phyloP scores from a whole-genome alignment of 2,888 invertebrate species.

The Myopa tessellatipennis region DNA sequence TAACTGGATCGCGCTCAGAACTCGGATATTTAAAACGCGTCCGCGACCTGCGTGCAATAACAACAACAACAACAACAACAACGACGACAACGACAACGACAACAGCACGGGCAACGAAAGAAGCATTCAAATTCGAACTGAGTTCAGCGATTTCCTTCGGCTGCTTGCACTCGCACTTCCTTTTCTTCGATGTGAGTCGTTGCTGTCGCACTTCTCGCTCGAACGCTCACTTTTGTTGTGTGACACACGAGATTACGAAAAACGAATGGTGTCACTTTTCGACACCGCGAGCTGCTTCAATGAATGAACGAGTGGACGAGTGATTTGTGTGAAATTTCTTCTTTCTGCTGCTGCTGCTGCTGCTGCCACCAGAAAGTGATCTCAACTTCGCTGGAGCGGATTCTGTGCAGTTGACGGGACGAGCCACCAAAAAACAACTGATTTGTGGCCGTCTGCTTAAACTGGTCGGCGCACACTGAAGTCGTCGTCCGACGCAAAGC shows the following conservation, averaged over 20 bases:
- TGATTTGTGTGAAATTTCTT: slow-evolving; percentile 47
- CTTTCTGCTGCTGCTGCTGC: background rate
- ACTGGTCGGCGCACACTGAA: slow-evolving; percentile 70
- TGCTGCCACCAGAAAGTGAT: slow-evolving; percentile 5
- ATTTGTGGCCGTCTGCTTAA: slow-evolving; percentile 69
- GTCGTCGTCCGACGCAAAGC: slow-evolving; percentile 62
- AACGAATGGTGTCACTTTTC: slow-evolving; percentile 18
- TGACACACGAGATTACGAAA: background rate
- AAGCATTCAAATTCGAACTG: background rate
- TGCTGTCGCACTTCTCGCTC: slow-evolving; percentile 9
- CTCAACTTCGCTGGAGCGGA: slow-evolving; percentile 12
- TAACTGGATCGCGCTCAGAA: slow-evolving; percentile 60
- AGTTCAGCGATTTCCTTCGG: background rate
- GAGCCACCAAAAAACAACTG: slow-evolving; percentile 43
- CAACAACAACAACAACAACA: slow-evolving; percentile 30
- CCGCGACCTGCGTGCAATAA: slow-evolving; percentile 50
- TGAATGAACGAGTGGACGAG: background rate
- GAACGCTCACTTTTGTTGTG: background rate
- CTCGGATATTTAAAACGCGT: slow-evolving; percentile 64
- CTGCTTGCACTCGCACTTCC: slow-evolving; percentile 16
- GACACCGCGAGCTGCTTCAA: slow-evolving; percentile 23
- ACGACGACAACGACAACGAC: slow-evolving; percentile 14
- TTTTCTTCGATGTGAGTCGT: background rate
- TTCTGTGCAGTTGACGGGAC: slow-evolving; percentile 13
- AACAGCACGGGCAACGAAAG: slow-evolving; percentile 22